Evolutionary conservation across 2,888 invertebrate genomes (phyloP).

Genomic region (Agrilus cyanescens): DNA sequence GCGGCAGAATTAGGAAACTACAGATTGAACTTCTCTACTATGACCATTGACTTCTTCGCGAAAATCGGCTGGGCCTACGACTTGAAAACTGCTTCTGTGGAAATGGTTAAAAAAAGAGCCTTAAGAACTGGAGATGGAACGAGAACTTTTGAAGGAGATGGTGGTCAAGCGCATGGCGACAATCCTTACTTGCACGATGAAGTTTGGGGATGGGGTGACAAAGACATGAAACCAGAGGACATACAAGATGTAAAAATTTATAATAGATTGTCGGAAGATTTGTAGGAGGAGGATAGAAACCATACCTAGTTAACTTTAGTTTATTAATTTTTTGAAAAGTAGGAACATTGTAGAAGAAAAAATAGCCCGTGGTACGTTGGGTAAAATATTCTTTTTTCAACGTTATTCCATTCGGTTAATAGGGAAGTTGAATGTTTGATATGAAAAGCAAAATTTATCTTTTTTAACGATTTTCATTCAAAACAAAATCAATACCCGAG

Average conservation of each 20-base stretch:
- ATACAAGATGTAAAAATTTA: conserved; percentile 20
- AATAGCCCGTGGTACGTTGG: too few species aligned
- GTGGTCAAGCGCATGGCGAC: conserved; percentile 29
- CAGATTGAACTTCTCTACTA: conserved; percentile 25
- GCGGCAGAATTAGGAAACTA: conserved; percentile 67
- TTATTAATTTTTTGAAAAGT: too few species aligned
- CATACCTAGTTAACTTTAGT: too few species aligned
- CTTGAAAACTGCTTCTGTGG: conserved; percentile 62
- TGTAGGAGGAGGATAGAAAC: conserved; percentile 1
- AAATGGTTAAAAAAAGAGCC: conserved; percentile 40
- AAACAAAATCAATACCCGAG: too few species aligned
- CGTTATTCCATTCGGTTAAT: too few species aligned
- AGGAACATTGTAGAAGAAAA: too few species aligned
- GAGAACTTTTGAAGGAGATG: conserved; percentile 18
- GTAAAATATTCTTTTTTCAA: too few species aligned
- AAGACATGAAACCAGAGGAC: conserved; percentile 61
- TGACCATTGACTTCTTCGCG: conserved; percentile 28
- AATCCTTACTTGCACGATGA: conserved; percentile 38
- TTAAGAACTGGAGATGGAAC: conserved; percentile 17
- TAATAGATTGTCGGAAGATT: conserved; percentile 20
- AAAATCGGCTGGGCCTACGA: conserved; percentile 70
- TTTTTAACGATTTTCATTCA: too few species aligned
- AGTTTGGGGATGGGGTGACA: conserved; percentile 79
- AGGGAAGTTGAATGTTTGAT: too few species aligned
- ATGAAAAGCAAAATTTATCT: too few species aligned